Percentiles rank a stretch among this genome's conserved stretches.
Evolutionary conservation across 1,140 invertebrate species (phyloP).

Genomic region (Zaprionus gabonicus): DNA sequence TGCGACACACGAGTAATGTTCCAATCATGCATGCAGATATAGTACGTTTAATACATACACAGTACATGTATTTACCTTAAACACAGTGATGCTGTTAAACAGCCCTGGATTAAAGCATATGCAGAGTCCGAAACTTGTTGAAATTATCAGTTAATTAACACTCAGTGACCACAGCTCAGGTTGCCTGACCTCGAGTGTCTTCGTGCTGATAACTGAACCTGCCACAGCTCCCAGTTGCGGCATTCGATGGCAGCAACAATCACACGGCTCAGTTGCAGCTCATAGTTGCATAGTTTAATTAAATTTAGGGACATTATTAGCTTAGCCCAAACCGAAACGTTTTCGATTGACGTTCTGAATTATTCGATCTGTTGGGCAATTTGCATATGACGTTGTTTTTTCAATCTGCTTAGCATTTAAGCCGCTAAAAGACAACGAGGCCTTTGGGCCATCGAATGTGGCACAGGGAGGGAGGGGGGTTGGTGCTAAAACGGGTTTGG

Average conservation of each 20-base stretch:
- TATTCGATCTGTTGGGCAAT: constrained; percentile 38
- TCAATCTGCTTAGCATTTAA: constrained; percentile 77
- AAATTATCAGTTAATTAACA: constrained; percentile 42
- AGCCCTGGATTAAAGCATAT: constrained; percentile 38
- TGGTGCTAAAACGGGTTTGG: constrained; percentile 64
- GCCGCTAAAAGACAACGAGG: constrained; percentile 51
- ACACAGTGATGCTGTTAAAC: constrained; percentile 40
- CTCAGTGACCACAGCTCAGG: background rate
- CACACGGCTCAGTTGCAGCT: background rate
- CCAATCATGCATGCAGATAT: constrained; percentile 18
- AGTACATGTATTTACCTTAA: background rate
- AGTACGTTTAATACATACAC: background rate
- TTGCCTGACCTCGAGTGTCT: background rate
- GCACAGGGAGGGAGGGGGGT: background rate
- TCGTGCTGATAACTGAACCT: background rate
- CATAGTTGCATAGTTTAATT: background rate
- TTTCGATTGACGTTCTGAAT: background rate
- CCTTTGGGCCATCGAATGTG: constrained; percentile 52
- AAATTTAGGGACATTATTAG: background rate
- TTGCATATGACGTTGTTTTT: constrained; percentile 51
- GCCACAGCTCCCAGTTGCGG: no score
- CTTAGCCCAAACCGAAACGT: background rate
- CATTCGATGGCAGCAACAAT: background rate
- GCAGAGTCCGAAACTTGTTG: background rate
- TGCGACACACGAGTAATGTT: constrained; percentile 2